These are phyloP conservation scores for Oryzias melastigma DNA, from an alignment of 2,113 vertebrate species.

Conservation along the genomic window DNA sequence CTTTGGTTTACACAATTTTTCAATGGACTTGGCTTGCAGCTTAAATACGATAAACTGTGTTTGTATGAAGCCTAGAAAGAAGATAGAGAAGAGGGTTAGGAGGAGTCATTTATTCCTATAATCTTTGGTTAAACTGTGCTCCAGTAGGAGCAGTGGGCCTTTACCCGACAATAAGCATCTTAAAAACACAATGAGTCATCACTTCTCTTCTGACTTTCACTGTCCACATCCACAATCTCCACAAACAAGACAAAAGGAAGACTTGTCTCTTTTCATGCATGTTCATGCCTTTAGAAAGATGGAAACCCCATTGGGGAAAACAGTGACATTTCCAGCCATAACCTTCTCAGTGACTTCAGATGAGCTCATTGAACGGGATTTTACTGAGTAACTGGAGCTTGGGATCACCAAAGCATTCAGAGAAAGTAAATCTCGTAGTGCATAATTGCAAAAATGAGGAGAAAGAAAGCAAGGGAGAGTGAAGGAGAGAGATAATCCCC, in stretches of 20 bases:
- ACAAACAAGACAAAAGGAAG: constrained; percentile 39
- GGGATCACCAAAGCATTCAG: constrained; percentile 34
- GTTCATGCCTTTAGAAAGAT: not conserved
- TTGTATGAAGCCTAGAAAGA: not conserved
- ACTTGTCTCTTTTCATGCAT: constrained; percentile 4
- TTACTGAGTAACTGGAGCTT: constrained; percentile 19
- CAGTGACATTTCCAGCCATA: constrained; percentile 56
- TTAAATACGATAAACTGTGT: not conserved
- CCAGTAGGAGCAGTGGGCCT: constrained; percentile 1
- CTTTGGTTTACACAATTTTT: too few species aligned
- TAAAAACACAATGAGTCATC: constrained; percentile 38
- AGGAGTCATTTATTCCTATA: not conserved
- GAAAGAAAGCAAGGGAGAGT: not conserved
- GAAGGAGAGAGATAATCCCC: constrained; percentile 45
- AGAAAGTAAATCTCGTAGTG: constrained; percentile 41
- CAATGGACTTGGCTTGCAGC: too few species aligned
- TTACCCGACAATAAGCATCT: constrained; percentile 30
- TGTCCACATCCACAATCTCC: constrained; percentile 14
- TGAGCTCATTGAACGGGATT: constrained; percentile 15
- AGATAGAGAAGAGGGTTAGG: not conserved
- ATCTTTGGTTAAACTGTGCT: constrained; percentile 15
- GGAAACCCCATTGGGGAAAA: constrained; percentile 15
- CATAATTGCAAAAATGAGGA: constrained; percentile 50
- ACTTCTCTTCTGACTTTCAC: constrained; percentile 37
- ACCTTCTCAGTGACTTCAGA: constrained; percentile 44